A percentile compares a stretch with the other conserved stretches of the same genome.
phyloP scores from a whole-genome alignment of 2,797 vertebrate genomes.

The Sebastes elongatus region DNA sequence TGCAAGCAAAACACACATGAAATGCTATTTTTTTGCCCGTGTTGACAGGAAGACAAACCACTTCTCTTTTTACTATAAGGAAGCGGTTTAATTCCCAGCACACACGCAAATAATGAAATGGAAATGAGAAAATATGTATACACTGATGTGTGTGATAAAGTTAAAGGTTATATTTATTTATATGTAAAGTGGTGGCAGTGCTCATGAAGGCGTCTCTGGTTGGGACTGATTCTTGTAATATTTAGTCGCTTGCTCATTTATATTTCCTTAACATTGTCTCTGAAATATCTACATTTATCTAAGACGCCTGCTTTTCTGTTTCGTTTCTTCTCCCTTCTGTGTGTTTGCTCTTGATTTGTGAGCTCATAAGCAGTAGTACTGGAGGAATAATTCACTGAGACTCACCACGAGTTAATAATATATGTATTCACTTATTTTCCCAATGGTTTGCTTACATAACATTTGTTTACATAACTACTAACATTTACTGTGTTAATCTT shows the following conservation, averaged over 20 bases:
- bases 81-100: slow-evolving; percentile 33
- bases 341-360: not conserved
- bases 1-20: not conserved
- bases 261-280: not conserved
- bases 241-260: not conserved
- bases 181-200: not conserved
- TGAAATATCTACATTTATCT: not conserved
- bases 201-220: not conserved
- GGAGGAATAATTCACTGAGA: not conserved
- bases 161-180: not conserved
- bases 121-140: not conserved
- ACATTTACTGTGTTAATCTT: not conserved
- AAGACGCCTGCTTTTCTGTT: fast-evolving
- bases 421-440: not conserved
- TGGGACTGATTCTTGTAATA: not conserved
- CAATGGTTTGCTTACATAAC: not conserved
- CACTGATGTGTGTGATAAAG: fast-evolving
- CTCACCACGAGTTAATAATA: not conserved
- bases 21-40: not conserved
- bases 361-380: not conserved
- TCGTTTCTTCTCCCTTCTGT: not conserved
- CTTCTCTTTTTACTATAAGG: slow-evolving; percentile 33
- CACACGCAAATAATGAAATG: not conserved
- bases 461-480: not conserved
- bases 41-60: not conserved